These are phyloP conservation scores for Brenthis ino DNA, from an alignment of 2,888 invertebrate species.

Conservation along the genomic window DNA sequence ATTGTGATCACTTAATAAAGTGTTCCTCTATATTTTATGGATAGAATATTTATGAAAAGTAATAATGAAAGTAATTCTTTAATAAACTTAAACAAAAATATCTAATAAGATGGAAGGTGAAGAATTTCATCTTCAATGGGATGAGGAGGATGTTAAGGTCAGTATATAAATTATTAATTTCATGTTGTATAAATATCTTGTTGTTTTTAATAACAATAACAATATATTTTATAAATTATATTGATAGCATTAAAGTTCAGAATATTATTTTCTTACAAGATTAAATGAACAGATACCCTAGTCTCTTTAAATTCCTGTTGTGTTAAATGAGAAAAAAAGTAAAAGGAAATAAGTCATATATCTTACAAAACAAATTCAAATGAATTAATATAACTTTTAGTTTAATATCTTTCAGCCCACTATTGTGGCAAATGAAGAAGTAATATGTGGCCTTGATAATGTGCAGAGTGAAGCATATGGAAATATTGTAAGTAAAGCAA, in stretches of 20 bases:
- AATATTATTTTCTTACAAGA: too few species aligned
- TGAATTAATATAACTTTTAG: slow-evolving; percentile 34
- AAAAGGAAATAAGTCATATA: background rate
- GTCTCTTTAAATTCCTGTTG: too few species aligned
- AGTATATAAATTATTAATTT: slow-evolving; percentile 4
- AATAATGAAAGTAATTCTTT: slow-evolving; percentile 37
- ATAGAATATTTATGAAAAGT: slow-evolving; percentile 12
- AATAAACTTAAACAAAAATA: slow-evolving; percentile 47
- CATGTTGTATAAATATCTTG: background rate
- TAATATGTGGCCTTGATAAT: slow-evolving; percentile 61
- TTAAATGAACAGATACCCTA: too few species aligned
- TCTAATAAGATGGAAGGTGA: slow-evolving; percentile 61
- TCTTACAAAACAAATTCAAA: background rate
- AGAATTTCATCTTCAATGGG: slow-evolving; percentile 75
- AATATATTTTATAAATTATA: too few species aligned
- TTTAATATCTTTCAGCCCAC: slow-evolving; percentile 54
- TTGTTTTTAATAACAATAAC: background rate
- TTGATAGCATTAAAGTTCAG: too few species aligned
- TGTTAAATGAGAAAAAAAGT: too few species aligned
- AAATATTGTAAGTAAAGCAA: slow-evolving; percentile 55
- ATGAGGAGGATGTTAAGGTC: slow-evolving; percentile 70
- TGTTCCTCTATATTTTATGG: background rate
- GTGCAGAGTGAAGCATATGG: slow-evolving; percentile 58
- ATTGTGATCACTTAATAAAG: background rate
- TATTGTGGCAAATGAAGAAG: slow-evolving; percentile 57